A percentile compares a stretch with the other conserved stretches of the same genome.
Evolutionary conservation across 2,113 vertebrate species (phyloP).

Genomic region (Daubentonia madagascariensis): DNA sequence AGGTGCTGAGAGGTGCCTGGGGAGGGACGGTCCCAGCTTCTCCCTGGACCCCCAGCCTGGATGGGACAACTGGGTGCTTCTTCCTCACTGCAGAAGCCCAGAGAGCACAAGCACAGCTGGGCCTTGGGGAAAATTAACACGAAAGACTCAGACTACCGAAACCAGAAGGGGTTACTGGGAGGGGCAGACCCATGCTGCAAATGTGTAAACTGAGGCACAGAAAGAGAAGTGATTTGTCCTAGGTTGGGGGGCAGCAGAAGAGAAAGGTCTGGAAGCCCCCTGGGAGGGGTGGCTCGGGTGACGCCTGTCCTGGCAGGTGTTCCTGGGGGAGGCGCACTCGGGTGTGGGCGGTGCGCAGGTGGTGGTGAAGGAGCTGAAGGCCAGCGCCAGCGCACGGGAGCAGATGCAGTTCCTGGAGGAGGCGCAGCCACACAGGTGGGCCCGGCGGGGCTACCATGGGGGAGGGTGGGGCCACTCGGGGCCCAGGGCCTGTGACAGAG

Average conservation of each 20-base stretch:
- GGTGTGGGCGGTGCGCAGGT: constrained; percentile 91
- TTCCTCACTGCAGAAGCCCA: neutral
- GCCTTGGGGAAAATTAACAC: neutral
- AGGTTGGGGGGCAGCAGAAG: too few species aligned
- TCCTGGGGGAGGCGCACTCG: constrained; percentile 93
- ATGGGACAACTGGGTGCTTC: accelerated
- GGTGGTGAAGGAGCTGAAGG: constrained; percentile 96
- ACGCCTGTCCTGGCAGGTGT: constrained; percentile 82
- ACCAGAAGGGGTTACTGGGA: neutral
- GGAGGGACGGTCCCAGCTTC: neutral
- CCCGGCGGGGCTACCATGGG: too few species aligned
- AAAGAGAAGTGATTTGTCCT: neutral
- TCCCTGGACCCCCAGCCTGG: neutral
- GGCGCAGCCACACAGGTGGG: constrained; percentile 92
- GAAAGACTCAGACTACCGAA: neutral
- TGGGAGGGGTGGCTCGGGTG: accelerated
- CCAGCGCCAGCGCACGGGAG: constrained; percentile 90
- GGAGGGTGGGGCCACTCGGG: accelerated
- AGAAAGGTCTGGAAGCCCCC: too few species aligned
- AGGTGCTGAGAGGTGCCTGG: neutral
- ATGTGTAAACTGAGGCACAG: neutral
- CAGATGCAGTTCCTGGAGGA: constrained; percentile 97
- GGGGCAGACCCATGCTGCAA: too few species aligned
- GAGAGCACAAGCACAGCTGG: neutral
- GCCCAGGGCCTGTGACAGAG: neutral